A percentile compares a stretch with the other conserved stretches of the same genome.
These are phyloP conservation scores for Speoplatyrhinus poulsoni DNA, from an alignment of 2,113 vertebrate species.

Conservation along the genomic window DNA sequence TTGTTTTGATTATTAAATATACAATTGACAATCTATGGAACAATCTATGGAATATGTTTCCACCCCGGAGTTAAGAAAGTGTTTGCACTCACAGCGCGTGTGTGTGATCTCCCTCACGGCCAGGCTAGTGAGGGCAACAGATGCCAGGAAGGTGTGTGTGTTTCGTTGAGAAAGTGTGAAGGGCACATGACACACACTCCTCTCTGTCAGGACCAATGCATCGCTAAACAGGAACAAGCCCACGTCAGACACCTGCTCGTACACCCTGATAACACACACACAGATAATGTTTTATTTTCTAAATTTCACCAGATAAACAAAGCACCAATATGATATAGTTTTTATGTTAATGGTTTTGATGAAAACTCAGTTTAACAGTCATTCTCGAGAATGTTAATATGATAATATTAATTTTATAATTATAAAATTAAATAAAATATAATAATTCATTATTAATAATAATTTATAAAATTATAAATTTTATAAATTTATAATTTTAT, in stretches of 20 bases:
- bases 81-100: conserved; percentile 74
- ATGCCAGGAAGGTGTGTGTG: conserved; percentile 79
- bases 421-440: no score
- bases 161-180: conserved; percentile 67
- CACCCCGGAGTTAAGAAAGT: no score
- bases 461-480: no score
- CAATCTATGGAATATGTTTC: no score
- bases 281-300: neutral
- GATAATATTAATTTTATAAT: no score
- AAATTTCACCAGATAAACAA: no score
- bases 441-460: no score
- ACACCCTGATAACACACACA: conserved; percentile 57
- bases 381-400: no score
- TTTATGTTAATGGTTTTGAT: no score
- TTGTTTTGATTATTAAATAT: neutral
- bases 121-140: conserved; percentile 75
- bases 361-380: no score
- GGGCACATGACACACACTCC: conserved; percentile 60
- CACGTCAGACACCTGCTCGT: conserved; percentile 72
- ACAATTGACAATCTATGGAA: neutral
- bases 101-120: conserved; percentile 72
- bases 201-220: conserved; percentile 66
- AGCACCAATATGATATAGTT: no score
- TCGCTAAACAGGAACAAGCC: conserved; percentile 85
- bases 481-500: no score